Base-by-base conservation (phyloP, 2,113 vertebrate genomes). In the Mustela lutreola region DNA sequence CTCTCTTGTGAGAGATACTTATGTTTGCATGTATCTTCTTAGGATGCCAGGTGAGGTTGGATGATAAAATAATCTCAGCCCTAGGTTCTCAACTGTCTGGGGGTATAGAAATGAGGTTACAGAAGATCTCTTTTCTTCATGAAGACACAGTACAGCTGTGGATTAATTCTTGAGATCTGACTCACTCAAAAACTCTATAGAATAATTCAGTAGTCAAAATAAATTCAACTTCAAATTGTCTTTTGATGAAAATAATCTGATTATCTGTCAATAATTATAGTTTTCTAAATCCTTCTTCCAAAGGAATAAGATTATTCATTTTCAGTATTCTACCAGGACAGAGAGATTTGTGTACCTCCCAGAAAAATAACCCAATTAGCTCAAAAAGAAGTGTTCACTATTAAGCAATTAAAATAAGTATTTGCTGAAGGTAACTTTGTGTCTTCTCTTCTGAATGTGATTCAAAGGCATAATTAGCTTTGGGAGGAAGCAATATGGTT, bases 331-430 rank as follows among this genome's bases (percentile, higher is more conserved):
- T 90, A 78, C 83, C 88, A 95, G 75, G 15, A 95, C 56, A 96
- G 89, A 78, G 2, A 24, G 33, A 78, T 95, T 95, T 97, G 36
- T 91, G 91, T 88, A 16, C 3, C 42, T 96, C 10, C 4, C 93
- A 80, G 84, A 97, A 97, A 96, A 98, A 96, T 42, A 97, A 96
- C 22, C 1, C 33, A 92, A 56, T 97, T 92, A 97, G 42, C 45
- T 96, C 28, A 92, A 60, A 96, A 96, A 93, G 5, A 95, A 94
- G 26, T 75, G 22, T 84, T 98, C 92, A 28, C 83, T 58, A 9
- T 97, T 97, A 95, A 93, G 31, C 19, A 95, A 97, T 60, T 97
- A 97, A 91, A 97, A 36, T 78, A 98, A 95, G 14, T 21, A 86
- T 97, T 97, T 97, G 19, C 65, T 79, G 67, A 97, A 97, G 95